Evolutionary conservation across 2,797 vertebrate species (phyloP).

Genomic region (Myripristis jacobus): DNA sequence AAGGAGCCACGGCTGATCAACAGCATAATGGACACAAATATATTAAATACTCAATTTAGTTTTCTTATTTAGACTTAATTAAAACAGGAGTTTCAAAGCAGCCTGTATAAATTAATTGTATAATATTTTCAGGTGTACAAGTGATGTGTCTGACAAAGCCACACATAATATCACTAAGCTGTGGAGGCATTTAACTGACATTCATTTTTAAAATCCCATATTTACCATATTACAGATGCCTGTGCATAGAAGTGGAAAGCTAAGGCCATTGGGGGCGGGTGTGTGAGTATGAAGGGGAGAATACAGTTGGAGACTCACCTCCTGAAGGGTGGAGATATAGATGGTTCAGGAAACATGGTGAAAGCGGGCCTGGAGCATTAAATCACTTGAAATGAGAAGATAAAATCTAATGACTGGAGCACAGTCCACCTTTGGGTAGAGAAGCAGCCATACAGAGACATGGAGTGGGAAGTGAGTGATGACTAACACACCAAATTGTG

Average conservation of each 20-base stretch:
- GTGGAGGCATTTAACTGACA: slow-evolving; percentile 71
- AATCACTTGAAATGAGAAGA: not conserved
- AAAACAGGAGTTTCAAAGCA: slow-evolving; percentile 63
- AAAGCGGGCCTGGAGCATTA: slow-evolving; percentile 32
- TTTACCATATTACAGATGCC: slow-evolving; percentile 64
- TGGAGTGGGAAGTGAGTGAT: slow-evolving; percentile 12
- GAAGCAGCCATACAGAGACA: slow-evolving; percentile 44
- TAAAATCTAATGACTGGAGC: slow-evolving; percentile 1
- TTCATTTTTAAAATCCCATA: slow-evolving; percentile 71
- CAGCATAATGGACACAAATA: slow-evolving; percentile 77
- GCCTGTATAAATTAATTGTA: slow-evolving; percentile 78
- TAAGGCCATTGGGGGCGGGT: slow-evolving; percentile 77
- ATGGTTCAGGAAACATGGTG: slow-evolving; percentile 1
- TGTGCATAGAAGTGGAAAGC: slow-evolving; percentile 83
- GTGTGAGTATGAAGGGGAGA: slow-evolving; percentile 29
- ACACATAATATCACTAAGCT: slow-evolving; percentile 70
- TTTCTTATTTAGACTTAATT: slow-evolving; percentile 45
- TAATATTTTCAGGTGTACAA: slow-evolving; percentile 75
- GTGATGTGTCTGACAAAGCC: slow-evolving; percentile 70
- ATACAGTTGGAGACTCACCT: slow-evolving; percentile 11
- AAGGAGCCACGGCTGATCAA: slow-evolving; percentile 80
- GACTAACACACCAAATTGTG: slow-evolving; percentile 35
- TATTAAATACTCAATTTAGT: slow-evolving; percentile 67
- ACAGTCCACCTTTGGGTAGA: slow-evolving; percentile 23
- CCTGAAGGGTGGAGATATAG: slow-evolving; percentile 12